Evolutionary conservation across 2,888 invertebrate genomes (phyloP).

Genomic region (Meteorus cinctellus): DNA sequence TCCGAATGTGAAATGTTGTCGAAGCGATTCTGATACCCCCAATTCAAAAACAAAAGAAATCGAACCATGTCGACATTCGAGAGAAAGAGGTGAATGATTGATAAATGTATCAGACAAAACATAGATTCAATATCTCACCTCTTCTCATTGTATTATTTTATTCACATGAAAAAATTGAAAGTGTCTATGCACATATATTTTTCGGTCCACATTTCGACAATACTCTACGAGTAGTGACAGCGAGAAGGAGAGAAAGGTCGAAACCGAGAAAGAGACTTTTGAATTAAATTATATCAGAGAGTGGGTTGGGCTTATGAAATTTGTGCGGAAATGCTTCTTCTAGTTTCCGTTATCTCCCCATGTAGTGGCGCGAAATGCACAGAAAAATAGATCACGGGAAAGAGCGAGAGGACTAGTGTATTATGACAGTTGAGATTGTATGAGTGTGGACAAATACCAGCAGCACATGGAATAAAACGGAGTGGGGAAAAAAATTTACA

Average conservation of each 20-base stretch:
- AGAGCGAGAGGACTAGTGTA: neutral
- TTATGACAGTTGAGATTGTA: constrained; percentile 10
- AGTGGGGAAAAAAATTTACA: constrained; percentile 24
- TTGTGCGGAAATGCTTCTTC: neutral
- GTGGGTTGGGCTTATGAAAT: constrained; percentile 1
- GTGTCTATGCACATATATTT: neutral
- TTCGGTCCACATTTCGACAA: neutral
- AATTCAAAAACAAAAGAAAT: too few species aligned
- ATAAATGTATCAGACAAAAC: too few species aligned
- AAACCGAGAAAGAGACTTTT: neutral
- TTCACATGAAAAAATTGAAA: neutral
- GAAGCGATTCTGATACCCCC: too few species aligned
- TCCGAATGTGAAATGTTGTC: too few species aligned
- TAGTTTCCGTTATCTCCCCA: neutral
- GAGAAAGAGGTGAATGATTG: too few species aligned
- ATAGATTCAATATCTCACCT: too few species aligned
- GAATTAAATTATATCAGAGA: neutral
- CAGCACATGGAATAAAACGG: constrained; percentile 18
- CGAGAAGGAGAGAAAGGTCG: neutral
- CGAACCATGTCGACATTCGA: too few species aligned
- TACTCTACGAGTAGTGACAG: neutral
- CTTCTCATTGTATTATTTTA: neutral
- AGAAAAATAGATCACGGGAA: neutral
- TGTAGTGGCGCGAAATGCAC: neutral
- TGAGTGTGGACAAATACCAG: constrained; percentile 21